Evolutionary conservation across 2,888 invertebrate species (phyloP).

Genomic region (Lochmaea crataegi): DNA sequence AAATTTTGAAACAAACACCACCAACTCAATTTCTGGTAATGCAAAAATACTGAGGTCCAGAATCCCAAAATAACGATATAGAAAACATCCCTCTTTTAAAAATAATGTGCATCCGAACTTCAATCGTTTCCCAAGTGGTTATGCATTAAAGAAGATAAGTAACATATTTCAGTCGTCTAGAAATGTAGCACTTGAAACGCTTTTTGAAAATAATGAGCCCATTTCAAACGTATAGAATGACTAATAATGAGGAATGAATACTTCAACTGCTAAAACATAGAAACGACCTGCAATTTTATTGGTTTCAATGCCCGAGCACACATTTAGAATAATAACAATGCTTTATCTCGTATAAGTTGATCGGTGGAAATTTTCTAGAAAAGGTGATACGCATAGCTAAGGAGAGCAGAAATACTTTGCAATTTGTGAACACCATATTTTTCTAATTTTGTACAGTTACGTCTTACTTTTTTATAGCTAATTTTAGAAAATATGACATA

Average conservation of each 20-base stretch:
- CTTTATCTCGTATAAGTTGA: not conserved
- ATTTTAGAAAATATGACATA: too few relatives aligned
- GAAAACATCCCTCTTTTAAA: too few relatives aligned
- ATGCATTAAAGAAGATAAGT: not conserved
- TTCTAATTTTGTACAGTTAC: too few relatives aligned
- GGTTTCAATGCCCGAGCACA: not conserved
- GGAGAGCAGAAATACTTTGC: not conserved
- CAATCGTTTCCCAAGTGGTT: not conserved
- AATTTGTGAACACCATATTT: too few relatives aligned
- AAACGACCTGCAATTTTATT: not conserved
- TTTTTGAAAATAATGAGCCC: slow-evolving; percentile 23
- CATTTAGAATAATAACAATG: not conserved
- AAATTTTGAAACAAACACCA: too few relatives aligned
- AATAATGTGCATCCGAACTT: not conserved
- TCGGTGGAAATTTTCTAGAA: not conserved
- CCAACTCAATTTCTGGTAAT: too few relatives aligned
- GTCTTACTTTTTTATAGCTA: too few relatives aligned
- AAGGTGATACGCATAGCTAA: not conserved
- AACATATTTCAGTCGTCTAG: not conserved
- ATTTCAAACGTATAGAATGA: slow-evolving; percentile 3
- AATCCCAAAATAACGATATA: too few relatives aligned
- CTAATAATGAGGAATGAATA: not conserved
- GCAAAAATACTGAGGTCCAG: too few relatives aligned
- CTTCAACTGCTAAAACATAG: not conserved
- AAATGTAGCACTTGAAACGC: slow-evolving; percentile 9